Evolutionary conservation across 1,140 invertebrate species (phyloP).

Genomic region (Macrocentrus cingulum): DNA sequence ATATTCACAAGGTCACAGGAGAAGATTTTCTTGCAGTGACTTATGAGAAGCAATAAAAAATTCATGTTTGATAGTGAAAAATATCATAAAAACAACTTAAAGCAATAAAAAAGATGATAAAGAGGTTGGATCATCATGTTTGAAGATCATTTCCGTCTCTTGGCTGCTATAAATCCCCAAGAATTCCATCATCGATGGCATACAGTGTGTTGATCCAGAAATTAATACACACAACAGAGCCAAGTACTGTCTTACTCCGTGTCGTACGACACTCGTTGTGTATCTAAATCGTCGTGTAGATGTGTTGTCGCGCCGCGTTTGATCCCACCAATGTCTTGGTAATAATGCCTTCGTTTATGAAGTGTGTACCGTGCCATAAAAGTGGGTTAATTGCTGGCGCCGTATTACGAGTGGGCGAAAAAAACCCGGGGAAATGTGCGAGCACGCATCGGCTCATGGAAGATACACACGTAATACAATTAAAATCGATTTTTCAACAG

Average conservation of each 20-base stretch:
- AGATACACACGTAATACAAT: neutral
- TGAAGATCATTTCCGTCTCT: neutral
- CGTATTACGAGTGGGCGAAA: neutral
- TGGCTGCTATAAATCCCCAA: neutral
- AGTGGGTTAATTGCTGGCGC: constrained; percentile 13
- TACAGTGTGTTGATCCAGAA: neutral
- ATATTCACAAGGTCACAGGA: too few relatives aligned
- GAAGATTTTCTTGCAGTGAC: too few relatives aligned
- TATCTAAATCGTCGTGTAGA: neutral
- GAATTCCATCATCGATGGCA: constrained; percentile 2
- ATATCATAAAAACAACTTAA: neutral
- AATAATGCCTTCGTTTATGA: constrained; percentile 13
- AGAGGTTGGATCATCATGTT: neutral
- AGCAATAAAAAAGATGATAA: neutral
- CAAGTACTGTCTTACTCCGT: neutral
- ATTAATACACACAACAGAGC: constrained; percentile 6
- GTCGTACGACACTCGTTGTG: neutral
- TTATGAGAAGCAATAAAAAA: too few relatives aligned
- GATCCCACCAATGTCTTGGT: constrained; percentile 7
- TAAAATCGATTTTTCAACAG: neutral
- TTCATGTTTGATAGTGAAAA: too few relatives aligned
- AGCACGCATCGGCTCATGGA: neutral
- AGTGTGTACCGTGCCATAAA: neutral
- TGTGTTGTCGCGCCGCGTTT: constrained; percentile 7
- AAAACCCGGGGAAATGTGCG: neutral